Evolutionary conservation across 2,113 vertebrate species (phyloP), one percentile per base, ranked within the genome.

Genomic region (Leptosomus discolor): DNA sequence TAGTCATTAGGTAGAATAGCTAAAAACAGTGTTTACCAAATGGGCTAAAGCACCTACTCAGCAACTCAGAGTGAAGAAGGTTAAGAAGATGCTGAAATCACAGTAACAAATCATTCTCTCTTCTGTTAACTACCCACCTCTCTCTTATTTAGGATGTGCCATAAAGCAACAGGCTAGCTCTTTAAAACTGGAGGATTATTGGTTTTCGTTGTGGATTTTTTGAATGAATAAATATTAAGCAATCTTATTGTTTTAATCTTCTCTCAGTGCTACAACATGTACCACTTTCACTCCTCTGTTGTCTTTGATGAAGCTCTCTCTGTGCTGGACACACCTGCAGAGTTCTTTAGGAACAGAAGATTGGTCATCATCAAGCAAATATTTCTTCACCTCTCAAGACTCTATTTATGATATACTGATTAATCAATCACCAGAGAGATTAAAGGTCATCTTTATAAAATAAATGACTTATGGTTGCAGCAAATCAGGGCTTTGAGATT

Each of bases 371-470:
- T 45, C 61, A 70, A 82, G 61, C 57, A 92, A 91, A 87, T 69
- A 12, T 96, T 95, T 92, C 90, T 89, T 88, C 64, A 76, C 64
- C 56, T 92, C n/a, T 88, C 94, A 54, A 3, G 12, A 64, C 86
- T 96, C 85, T 92, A 94, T 96, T 95, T 95, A 91, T 98, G 96
- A 97, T 97, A 96, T 96, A 97, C 92, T 94, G 94, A 96, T 97
- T 97, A 97, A 97, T 98, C 97, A 98, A 97, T 98, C 92, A 96
- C 94, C 83, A 90, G 57, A 88, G 91, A 96, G 96, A 98, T 96
- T 98, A 98, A 98, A 97, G 97, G 90, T 94, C 94, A 95, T 96
- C 94, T 96, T 96, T 95, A 93, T 58, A 93, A 95, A 97, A 97
- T 84, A 97, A 96, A 98, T 95, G 83, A 88, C 76, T 96, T 93